These are phyloP conservation scores for Autographa pulchrina DNA, from an alignment of 2,888 invertebrate genomes.

Conservation along the genomic window DNA sequence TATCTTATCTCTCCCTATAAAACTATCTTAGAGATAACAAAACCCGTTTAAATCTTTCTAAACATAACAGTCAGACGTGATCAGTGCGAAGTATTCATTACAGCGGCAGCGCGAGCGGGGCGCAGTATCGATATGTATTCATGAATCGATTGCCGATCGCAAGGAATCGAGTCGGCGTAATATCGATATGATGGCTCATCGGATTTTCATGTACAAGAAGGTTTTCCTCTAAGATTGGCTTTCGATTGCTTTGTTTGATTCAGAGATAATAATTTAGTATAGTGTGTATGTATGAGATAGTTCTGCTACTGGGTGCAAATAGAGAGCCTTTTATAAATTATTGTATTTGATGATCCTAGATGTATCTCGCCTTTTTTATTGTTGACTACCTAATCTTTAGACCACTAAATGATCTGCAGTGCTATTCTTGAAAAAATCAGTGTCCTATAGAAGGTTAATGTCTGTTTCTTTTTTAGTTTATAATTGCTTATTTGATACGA, in stretches of 20 bases:
- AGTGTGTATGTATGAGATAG: no score
- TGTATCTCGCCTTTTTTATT: no score
- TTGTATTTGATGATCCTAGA: no score
- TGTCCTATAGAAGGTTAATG: no score
- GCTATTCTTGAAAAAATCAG: no score
- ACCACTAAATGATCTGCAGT: no score
- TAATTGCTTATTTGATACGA: no score
- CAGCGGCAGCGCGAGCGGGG: constrained; percentile 31
- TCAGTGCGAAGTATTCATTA: constrained; percentile 29
- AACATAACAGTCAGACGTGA: constrained; percentile 1
- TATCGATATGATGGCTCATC: constrained; percentile 72
- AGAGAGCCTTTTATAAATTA: no score
- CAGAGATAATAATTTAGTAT: no score
- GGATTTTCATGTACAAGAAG: constrained; percentile 18
- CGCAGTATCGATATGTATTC: constrained; percentile 68
- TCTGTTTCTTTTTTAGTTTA: no score
- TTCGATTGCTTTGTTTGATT: neutral
- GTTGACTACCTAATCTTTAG: no score
- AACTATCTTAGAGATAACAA: neutral
- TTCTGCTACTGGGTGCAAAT: no score
- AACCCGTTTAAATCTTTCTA: neutral
- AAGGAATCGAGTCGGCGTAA: constrained; percentile 65
- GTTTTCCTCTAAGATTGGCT: constrained; percentile 27
- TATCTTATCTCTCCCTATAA: neutral
- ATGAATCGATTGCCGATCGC: constrained; percentile 70